Conservation (phyloP, 2,113 vertebrate genomes). For the Monarcha castaneiventris region DNA sequence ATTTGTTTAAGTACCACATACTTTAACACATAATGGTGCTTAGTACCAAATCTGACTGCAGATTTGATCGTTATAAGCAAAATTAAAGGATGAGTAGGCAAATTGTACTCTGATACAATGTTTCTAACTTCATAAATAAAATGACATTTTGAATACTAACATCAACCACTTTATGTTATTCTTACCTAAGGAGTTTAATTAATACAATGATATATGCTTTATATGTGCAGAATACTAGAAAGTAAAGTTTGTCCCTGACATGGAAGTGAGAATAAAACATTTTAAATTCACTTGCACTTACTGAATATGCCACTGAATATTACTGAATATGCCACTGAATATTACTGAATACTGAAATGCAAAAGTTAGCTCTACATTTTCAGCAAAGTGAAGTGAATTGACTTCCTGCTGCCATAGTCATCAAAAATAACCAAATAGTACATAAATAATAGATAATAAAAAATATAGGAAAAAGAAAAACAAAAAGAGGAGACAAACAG, state of each 20-base stretch:
- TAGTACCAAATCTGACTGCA: background rate
- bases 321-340: background rate
- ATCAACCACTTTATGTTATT: background rate
- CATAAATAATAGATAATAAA: background rate
- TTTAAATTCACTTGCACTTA: background rate
- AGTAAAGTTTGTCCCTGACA: background rate
- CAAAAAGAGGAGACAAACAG: background rate
- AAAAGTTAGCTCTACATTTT: background rate
- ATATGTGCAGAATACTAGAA: background rate
- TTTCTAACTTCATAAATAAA: background rate
- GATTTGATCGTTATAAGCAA: background rate
- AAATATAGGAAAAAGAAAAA: background rate
- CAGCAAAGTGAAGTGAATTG: background rate
- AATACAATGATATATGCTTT: background rate
- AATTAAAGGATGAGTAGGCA: background rate
- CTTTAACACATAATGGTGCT: background rate
- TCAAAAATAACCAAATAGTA: background rate
- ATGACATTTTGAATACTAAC: background rate
- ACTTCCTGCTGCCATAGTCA: background rate
- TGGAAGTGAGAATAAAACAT: background rate
- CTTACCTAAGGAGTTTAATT: background rate
- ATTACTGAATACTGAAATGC: background rate
- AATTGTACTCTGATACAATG: background rate
- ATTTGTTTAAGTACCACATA: background rate
- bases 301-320: background rate